Evolutionary conservation across 1,140 invertebrate species (phyloP).

Genomic region (Eufriesea mexicana): DNA sequence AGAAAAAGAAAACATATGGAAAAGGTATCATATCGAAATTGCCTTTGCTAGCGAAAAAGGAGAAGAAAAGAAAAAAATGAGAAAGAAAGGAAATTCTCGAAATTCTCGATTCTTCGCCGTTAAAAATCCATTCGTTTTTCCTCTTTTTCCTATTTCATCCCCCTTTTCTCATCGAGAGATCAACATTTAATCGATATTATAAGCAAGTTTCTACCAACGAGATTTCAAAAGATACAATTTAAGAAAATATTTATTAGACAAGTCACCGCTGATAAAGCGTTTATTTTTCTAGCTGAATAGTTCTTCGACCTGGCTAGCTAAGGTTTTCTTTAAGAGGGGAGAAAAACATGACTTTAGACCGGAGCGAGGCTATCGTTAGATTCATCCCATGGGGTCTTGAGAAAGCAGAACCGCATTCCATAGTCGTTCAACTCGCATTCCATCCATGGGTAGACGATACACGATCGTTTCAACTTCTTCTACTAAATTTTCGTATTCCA

Average conservation of each 20-base stretch:
- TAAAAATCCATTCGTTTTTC: background rate
- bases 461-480: background rate
- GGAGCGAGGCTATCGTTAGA: constrained; percentile 32
- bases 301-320: background rate
- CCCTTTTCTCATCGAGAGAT: no score
- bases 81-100: no score
- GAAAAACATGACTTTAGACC: background rate
- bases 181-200: background rate
- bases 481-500: background rate
- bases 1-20: no score
- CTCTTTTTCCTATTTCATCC: no score
- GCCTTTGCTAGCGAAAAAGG: no score
- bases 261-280: background rate
- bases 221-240: background rate
- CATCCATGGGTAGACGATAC: constrained; percentile 24
- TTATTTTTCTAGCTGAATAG: constrained; percentile 10
- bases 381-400: constrained; percentile 48
- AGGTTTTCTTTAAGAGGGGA: background rate
- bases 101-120: no score
- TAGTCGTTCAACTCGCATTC: constrained; percentile 49
- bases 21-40: no score
- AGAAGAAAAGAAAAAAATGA: no score
- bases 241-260: no score
- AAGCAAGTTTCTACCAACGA: background rate
- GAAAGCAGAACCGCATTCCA: constrained; percentile 63